These are phyloP conservation scores for Cochlearius cochlearius DNA, from an alignment of 2,113 vertebrate species.

Conservation along the genomic window DNA sequence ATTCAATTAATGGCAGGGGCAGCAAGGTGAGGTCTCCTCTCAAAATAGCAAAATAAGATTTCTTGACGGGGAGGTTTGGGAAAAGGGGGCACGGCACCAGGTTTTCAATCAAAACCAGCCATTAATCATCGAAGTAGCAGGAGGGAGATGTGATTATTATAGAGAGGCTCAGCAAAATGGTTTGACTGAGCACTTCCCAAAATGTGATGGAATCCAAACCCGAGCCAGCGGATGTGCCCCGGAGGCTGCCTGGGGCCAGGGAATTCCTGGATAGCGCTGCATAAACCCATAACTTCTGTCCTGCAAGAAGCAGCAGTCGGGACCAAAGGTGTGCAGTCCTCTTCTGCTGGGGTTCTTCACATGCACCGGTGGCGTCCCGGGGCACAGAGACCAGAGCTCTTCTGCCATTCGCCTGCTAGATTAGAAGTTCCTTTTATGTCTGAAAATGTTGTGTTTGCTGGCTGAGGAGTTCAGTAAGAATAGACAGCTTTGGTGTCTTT, in stretches of 20 bases:
- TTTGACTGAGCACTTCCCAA: background rate
- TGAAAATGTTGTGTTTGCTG: background rate
- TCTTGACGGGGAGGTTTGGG: background rate
- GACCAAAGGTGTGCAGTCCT: background rate
- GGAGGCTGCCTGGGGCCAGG: background rate
- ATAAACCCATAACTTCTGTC: fast-evolving
- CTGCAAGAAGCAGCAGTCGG: background rate
- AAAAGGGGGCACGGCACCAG: background rate
- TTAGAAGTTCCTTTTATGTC: background rate
- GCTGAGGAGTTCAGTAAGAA: background rate
- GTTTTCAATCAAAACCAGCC: conserved; percentile 20
- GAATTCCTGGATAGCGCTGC: background rate
- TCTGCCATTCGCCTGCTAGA: background rate
- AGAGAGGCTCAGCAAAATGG: background rate
- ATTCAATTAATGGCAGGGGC: conserved; percentile 53
- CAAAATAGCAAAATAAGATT: conserved; percentile 30
- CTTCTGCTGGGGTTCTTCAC: background rate
- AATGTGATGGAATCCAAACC: background rate
- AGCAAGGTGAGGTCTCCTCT: conserved; percentile 25
- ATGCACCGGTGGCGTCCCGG: fast-evolving
- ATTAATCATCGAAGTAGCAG: background rate
- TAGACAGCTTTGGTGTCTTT: background rate
- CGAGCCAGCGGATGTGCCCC: background rate
- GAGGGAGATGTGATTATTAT: background rate
- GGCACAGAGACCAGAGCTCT: background rate